Evolutionary conservation across 1,140 invertebrate species (phyloP).

Genomic region (Battus philenor): DNA sequence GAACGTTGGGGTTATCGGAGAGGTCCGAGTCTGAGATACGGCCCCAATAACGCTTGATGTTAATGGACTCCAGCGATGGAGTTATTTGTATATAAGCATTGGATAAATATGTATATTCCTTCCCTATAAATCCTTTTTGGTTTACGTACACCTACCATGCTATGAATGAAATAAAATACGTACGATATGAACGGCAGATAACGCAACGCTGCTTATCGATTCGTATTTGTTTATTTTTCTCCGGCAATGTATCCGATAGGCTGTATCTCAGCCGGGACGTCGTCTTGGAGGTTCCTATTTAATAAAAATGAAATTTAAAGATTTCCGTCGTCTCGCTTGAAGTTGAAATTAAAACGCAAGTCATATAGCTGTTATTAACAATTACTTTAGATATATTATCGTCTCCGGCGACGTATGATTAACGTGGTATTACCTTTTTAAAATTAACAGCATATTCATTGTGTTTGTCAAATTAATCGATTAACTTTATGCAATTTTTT

Average conservation of each 20-base stretch:
- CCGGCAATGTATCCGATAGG: slow-evolving; percentile 2
- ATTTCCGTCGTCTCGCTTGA: background rate
- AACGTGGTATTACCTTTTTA: too few relatives aligned
- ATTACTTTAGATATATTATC: too few relatives aligned
- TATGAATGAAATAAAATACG: slow-evolving; percentile 14
- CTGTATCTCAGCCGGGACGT: slow-evolving; percentile 3
- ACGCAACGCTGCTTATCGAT: background rate
- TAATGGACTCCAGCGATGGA: slow-evolving; percentile 51
- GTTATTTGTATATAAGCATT: slow-evolving; percentile 23
- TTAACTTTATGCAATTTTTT: too few relatives aligned
- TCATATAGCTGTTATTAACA: too few relatives aligned
- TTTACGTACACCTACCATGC: slow-evolving; percentile 4
- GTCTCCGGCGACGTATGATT: too few relatives aligned
- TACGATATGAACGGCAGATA: slow-evolving; percentile 8
- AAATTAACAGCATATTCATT: too few relatives aligned
- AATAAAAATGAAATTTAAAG: slow-evolving; percentile 3
- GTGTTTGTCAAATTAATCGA: too few relatives aligned
- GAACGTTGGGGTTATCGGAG: slow-evolving; percentile 55
- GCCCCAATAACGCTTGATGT: slow-evolving; percentile 60
- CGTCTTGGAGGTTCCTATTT: background rate
- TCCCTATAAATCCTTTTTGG: slow-evolving; percentile 12
- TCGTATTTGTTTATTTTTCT: slow-evolving; percentile 9
- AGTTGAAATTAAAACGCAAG: slow-evolving; percentile 10
- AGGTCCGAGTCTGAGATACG: slow-evolving; percentile 48
- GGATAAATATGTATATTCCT: slow-evolving; percentile 19